Evolutionary conservation across 2,888 invertebrate species (phyloP).

Genomic region (Choristoneura rosaceana): DNA sequence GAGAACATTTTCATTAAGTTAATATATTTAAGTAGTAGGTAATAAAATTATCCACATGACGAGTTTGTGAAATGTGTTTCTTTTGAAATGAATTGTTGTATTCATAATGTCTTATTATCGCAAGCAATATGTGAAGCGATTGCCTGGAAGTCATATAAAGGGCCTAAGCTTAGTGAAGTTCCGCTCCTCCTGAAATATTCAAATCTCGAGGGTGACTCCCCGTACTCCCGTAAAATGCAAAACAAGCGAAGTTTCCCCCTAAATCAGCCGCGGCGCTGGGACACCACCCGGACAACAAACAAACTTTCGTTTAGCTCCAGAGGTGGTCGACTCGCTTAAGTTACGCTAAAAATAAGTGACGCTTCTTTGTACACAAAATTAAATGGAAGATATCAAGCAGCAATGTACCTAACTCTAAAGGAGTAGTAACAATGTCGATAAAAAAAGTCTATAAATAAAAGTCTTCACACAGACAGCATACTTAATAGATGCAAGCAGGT

Average conservation of each 20-base stretch:
- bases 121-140: slow-evolving; percentile 60
- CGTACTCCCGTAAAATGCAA: slow-evolving; percentile 76
- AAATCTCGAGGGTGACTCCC: slow-evolving; percentile 78
- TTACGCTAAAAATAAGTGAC: slow-evolving; percentile 21
- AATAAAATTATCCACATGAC: too few relatives aligned
- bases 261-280: slow-evolving; percentile 71
- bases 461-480: not conserved
- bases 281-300: slow-evolving; percentile 70
- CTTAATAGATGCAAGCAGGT: not conserved
- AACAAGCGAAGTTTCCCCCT: slow-evolving; percentile 80
- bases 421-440: not conserved
- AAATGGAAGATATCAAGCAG: not conserved
- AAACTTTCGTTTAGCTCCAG: slow-evolving; percentile 71
- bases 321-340: slow-evolving; percentile 57
- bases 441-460: not conserved
- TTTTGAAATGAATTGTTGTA: not conserved
- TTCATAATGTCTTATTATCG: slow-evolving; percentile 31
- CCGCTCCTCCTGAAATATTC: slow-evolving; percentile 78
- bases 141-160: slow-evolving; percentile 68
- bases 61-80: too few relatives aligned
- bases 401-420: not conserved
- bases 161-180: slow-evolving; percentile 72
- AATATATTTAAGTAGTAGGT: too few relatives aligned
- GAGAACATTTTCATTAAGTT: too few relatives aligned
- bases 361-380: slow-evolving; percentile 16